Percentiles rank a stretch among this genome's conserved stretches.
phyloP scores from a whole-genome alignment of 2,113 vertebrate species.

The Falcunculus frontatus region DNA sequence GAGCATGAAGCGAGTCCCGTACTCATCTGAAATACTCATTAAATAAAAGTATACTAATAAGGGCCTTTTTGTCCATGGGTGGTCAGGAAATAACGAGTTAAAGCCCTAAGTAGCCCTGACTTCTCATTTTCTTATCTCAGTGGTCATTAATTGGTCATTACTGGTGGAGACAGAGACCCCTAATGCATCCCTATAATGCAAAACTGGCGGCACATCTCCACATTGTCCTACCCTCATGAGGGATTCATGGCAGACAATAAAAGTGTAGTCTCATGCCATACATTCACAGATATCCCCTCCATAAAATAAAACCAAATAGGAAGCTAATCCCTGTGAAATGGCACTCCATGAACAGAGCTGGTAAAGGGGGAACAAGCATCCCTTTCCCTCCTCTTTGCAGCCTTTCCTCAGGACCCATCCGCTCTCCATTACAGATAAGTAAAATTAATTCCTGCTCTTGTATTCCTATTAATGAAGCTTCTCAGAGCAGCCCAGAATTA shows the following conservation, averaged over 20 bases:
- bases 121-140: background rate
- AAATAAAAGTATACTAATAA: background rate
- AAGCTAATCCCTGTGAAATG: background rate
- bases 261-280: background rate
- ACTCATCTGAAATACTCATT: background rate
- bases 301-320: background rate
- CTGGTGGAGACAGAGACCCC: background rate
- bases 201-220: background rate
- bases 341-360: background rate
- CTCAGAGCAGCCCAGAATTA: slow-evolving; percentile 7
- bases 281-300: background rate
- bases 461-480: slow-evolving; percentile 38
- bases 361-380: background rate
- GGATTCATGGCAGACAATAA: background rate
- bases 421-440: background rate
- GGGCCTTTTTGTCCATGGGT: background rate
- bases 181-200: background rate
- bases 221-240: rapidly evolving
- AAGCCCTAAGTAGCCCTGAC: background rate
- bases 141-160: slow-evolving; percentile 14
- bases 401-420: background rate
- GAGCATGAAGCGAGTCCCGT: rapidly evolving
- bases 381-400: background rate
- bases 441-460: slow-evolving; percentile 22
- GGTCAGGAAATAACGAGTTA: background rate